These are phyloP conservation scores for Drosophila cognata DNA, from an alignment of 2,888 invertebrate genomes.

Conservation along the genomic window DNA sequence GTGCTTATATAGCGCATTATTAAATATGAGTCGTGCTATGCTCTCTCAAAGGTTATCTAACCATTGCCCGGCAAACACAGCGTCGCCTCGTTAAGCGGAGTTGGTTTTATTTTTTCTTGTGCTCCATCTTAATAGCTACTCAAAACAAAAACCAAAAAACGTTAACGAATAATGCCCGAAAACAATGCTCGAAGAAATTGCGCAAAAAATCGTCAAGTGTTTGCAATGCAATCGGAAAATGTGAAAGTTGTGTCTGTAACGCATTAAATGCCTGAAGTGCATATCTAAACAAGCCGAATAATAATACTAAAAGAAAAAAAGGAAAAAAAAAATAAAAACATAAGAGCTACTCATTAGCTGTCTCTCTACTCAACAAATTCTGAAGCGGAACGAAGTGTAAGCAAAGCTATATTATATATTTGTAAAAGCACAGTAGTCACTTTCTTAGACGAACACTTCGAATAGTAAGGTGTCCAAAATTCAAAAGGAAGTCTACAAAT, in stretches of 20 bases:
- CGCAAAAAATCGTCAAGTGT: slow-evolving; percentile 1
- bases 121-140: background rate
- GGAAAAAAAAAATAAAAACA: background rate
- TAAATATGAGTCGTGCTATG: slow-evolving; percentile 69
- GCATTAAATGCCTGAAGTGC: background rate
- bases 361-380: background rate
- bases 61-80: slow-evolving; percentile 67
- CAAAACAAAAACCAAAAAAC: slow-evolving; percentile 2
- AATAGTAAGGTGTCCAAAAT: background rate
- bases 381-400: background rate
- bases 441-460: background rate
- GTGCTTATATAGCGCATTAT: slow-evolving; percentile 68
- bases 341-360: background rate
- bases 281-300: background rate
- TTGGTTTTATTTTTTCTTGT: background rate
- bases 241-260: slow-evolving; percentile 1
- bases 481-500: background rate
- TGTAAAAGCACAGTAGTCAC: background rate
- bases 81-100: background rate
- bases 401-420: background rate
- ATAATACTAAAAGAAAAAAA: background rate
- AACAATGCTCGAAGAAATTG: slow-evolving; percentile 3
- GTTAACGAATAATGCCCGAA: background rate
- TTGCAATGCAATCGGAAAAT: slow-evolving; percentile 4
- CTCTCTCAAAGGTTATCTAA: slow-evolving; percentile 74